Evolutionary conservation across 1,140 invertebrate species (phyloP).

Genomic region (Pseudoatta argentina): DNA sequence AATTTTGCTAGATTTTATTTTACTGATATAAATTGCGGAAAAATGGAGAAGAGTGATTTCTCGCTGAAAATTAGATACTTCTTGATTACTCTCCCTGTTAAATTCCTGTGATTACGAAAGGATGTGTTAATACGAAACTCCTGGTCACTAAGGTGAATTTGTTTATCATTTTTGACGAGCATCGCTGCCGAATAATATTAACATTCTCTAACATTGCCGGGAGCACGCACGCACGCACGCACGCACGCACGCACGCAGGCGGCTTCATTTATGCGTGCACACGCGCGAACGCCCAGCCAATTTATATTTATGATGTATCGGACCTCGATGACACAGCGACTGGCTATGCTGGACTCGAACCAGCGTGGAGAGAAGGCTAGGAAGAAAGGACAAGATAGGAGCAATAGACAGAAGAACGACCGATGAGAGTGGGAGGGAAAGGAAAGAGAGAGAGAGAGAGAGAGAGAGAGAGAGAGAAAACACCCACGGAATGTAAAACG

Average conservation of each 20-base stretch:
- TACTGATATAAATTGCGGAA: neutral
- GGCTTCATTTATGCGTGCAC: conserved; percentile 70
- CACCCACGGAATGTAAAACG: conserved; percentile 72
- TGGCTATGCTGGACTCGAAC: conserved; percentile 73
- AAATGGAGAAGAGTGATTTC: neutral
- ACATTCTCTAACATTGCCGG: conserved; percentile 43
- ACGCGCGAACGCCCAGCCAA: conserved; percentile 66
- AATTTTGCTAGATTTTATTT: neutral
- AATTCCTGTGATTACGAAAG: conserved; percentile 8
- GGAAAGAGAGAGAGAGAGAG: conserved; percentile 18
- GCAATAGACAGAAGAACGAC: conserved; percentile 42
- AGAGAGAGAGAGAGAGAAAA: neutral
- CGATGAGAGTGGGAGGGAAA: conserved; percentile 1
- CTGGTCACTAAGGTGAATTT: neutral
- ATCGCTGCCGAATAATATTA: conserved; percentile 40
- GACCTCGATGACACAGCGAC: conserved; percentile 78
- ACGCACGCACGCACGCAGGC: conserved; percentile 26
- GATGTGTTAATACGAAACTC: conserved; percentile 28
- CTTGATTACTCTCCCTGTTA: neutral
- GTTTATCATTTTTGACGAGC: conserved; percentile 51
- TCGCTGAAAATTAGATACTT: neutral
- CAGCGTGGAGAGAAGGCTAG: conserved; percentile 51
- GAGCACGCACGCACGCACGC: conserved; percentile 6
- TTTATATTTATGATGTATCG: conserved; percentile 80
- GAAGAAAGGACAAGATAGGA: conserved; percentile 63